Conservation (phyloP, 2,888 invertebrate genomes). For the Harpagoxenus sublaevis region DNA sequence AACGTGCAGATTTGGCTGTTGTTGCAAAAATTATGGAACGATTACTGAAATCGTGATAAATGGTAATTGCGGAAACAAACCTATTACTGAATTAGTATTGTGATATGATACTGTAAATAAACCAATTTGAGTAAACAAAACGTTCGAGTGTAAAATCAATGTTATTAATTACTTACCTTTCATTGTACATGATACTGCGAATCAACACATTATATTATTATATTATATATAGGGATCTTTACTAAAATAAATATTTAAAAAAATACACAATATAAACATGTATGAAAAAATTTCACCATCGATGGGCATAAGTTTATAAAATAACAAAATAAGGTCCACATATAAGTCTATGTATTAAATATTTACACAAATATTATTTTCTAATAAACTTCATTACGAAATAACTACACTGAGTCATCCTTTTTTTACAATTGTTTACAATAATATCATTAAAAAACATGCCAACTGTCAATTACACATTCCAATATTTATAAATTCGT, state of each 20-base stretch:
- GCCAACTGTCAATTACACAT: conserved; percentile 68
- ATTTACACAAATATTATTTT: conserved; percentile 82
- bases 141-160: not conserved
- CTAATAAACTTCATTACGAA: conserved; percentile 82
- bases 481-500: conserved; percentile 68
- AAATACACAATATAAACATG: conserved; percentile 44
- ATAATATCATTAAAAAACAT: conserved; percentile 79
- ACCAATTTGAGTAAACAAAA: conserved; percentile 5
- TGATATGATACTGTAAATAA: conserved; percentile 26
- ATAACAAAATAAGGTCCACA: conserved; percentile 74
- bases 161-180: conserved; percentile 44
- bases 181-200: conserved; percentile 68
- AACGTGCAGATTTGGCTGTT: conserved; percentile 90
- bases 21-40: conserved; percentile 89
- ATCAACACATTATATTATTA: conserved; percentile 67
- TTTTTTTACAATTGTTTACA: conserved; percentile 81
- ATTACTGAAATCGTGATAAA: conserved; percentile 78
- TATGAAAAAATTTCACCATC: not conserved
- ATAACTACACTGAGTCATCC: conserved; percentile 78
- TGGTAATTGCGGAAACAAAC: not conserved
- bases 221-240: conserved; percentile 70
- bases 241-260: conserved; percentile 75
- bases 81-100: conserved; percentile 18
- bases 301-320: conserved; percentile 72
- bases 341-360: conserved; percentile 78